Base-by-base conservation (phyloP, 2,888 invertebrate genomes). In the Oligia latruncula region DNA sequence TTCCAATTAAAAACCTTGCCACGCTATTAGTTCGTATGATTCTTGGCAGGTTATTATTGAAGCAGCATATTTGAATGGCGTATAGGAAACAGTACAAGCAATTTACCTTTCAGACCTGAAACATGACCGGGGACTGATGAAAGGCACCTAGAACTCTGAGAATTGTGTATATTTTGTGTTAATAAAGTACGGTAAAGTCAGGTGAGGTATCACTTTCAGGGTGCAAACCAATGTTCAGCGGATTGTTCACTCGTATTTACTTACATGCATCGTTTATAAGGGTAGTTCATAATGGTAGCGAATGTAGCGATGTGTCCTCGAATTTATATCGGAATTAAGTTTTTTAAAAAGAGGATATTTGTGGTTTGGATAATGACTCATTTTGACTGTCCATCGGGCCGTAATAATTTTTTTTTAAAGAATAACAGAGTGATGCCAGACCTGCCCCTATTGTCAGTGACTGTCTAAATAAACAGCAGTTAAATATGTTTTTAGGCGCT, bases 221-320 rank as follows among this genome's bases (percentile, higher is more conserved):
- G 17, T 64, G n/a, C 46, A 43, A 85, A 55, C 13, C 49, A 70
- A 85, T 85, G 55, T 85, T 74, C 64, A 80, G n/a, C 0, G 80
- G 49, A 80, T 72, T 73, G 70, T 72, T 80, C 75, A 66, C 23
- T 73, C 62, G 70, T 81, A 71, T 85, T 85, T 71, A 76, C 66
- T 65, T 65, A 71, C 66, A 85, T 85, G 72, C 70, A 73, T 58
- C 62, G 17, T 9, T 17, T n/a, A n/a, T 74, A 35, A 66, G 49
- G 73, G 70, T 58, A 62, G 58, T 70, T 83, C 40, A 2, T 2
- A 0, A n/a, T 58, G 55, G 4, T 35, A 66, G 72, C 75, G 72
- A n/a, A 52, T 49, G 4, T 35, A 66, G 72, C 75, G 72, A 43
- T 40, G 5, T 35, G 23, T 20, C 11, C 13, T 29, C 6, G 0